These are phyloP conservation scores for Apostichopus leukothele DNA, from an alignment of 53 echinoderm and acorn worm genomes.

Conservation along the genomic window DNA sequence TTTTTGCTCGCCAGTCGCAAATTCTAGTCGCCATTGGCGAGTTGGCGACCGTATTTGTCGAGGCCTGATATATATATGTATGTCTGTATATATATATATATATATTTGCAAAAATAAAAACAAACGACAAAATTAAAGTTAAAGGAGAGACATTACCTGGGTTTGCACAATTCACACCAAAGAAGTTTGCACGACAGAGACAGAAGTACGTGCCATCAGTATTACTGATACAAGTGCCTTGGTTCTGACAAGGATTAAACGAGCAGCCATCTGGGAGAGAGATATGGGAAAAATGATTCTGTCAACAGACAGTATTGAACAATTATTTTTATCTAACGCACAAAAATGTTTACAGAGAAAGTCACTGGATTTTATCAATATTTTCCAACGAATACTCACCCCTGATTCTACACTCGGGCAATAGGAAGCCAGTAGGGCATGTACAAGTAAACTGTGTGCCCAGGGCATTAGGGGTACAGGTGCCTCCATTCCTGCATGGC, in stretches of 20 bases:
- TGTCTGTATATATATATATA: no score
- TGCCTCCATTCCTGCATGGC: constrained; percentile 75
- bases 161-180: constrained; percentile 48
- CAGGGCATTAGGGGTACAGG: constrained; percentile 39
- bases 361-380: no score
- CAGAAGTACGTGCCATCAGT: constrained; percentile 33
- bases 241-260: constrained; percentile 62
- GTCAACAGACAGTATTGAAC: no score
- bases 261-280: constrained; percentile 58
- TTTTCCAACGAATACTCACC: constrained; percentile 3
- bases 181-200: constrained; percentile 1
- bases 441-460: constrained; percentile 56
- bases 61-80: no score
- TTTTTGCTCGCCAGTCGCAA: no score
- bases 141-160: constrained; percentile 3
- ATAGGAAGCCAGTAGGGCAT: constrained; percentile 47
- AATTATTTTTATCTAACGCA: no score
- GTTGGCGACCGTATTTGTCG: no score
- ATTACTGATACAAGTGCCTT: constrained; percentile 52
- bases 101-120: no score
- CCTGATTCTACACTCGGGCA: constrained; percentile 35
- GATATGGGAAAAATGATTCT: background rate
- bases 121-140: no score
- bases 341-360: no score
- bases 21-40: no score